Evolutionary conservation across 1,140 invertebrate genomes (phyloP), one percentile per base, ranked within the genome.

Genomic region (Brachystomella parvula): DNA sequence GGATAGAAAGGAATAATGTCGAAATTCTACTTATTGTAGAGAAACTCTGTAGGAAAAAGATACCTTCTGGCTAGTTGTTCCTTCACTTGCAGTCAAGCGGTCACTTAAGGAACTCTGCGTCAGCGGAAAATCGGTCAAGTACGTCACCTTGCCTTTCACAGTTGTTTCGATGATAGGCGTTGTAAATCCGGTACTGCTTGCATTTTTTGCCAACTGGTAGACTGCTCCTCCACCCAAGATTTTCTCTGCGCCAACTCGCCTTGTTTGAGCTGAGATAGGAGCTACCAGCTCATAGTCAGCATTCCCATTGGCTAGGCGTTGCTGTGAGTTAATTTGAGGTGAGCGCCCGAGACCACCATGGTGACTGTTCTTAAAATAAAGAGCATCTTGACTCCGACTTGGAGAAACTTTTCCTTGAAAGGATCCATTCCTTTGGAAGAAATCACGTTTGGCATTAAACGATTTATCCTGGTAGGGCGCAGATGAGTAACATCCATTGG

Each of bases 61-160:
- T 15, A 33, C 53, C 24, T n/a, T n/a, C n/a, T 17, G 31, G 28
- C 19, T 57, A 32, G 33, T 63, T 59, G 26, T 56, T 56, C 15
- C 47, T 56, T 47, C 59, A 49, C 19, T 60, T 60, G 21, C 6
- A 31, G 28, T 26, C n/a, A 63, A 39, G 39, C 69, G 65, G 47
- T 72, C 71, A 26, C 65, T 53, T 28, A 65, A 72, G n/a, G 56
- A 59, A 49, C 57, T 65, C 49, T 72, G 67, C 24, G 64, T 72
- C 26, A 72, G 49, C 19, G 71, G 71, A 58, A 72, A 72, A 63
- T 72, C 71, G 17, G 71, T 72, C 49, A 72, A 61, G 32, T 72
- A 72, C 9, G 71, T 72, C 33, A 69, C 63, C 59, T 67, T 72
- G 26, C 65, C 71, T 57, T 67, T 69, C n/a, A 72, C 64, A 28